Conservation (phyloP, 1,140 invertebrate species). For the Gryon sp. region DNA sequence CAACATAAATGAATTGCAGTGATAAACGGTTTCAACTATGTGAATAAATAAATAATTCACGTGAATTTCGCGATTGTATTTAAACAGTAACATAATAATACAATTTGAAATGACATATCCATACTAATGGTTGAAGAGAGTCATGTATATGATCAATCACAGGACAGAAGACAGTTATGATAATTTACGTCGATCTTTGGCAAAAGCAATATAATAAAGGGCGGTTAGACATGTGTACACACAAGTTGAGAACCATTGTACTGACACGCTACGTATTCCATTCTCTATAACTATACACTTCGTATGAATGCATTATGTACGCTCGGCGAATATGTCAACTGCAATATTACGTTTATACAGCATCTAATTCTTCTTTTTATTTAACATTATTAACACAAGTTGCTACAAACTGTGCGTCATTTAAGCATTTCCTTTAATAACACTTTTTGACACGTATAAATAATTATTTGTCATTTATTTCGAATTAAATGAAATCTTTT, state of each 20-base stretch:
- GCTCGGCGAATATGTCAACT: conserved; percentile 75
- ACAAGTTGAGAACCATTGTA: conserved; percentile 69
- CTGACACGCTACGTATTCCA: conserved; percentile 71
- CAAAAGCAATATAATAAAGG: conserved; percentile 46
- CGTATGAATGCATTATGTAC: conserved; percentile 76
- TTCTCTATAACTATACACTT: conserved; percentile 67
- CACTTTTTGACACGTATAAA: background rate
- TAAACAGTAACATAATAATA: conserved; percentile 4
- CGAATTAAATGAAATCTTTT: no score
- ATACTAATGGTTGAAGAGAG: no score
- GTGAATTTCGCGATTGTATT: no score
- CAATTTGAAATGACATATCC: background rate
- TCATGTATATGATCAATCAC: conserved; percentile 41
- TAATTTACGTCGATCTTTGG: conserved; percentile 38
- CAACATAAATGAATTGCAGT: no score
- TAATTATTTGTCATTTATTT: no score
- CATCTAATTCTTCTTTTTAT: conserved; percentile 63
- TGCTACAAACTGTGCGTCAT: conserved; percentile 37
- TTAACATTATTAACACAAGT: conserved; percentile 55
- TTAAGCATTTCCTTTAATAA: conserved; percentile 16
- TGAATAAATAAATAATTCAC: no score
- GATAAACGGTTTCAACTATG: no score
- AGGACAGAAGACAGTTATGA: conserved; percentile 43
- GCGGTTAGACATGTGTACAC: conserved; percentile 14
- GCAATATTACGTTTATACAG: conserved; percentile 72